Base-by-base conservation (phyloP, 2,797 vertebrate genomes). In the Sebastes wilsoni region DNA sequence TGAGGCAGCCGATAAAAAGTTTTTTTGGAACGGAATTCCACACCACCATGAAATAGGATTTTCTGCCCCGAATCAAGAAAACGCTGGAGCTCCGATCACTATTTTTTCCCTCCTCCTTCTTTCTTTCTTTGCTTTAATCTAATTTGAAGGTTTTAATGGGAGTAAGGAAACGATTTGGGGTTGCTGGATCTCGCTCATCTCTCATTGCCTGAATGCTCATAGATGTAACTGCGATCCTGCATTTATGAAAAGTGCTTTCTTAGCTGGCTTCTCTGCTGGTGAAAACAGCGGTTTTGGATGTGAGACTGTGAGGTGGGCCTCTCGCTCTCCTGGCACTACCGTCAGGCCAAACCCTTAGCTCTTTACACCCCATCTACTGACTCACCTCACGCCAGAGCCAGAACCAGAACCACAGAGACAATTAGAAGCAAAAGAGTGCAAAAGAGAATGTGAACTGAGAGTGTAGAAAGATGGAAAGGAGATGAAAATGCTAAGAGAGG, bases 31-130 rank as follows among this genome's bases (percentile, higher is more conserved):
- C 55, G 14, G 69, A 78, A 77, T 86, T 84, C 86, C 71, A 89
- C 68, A 73, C 88, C 85, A 88, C 93, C 93, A 92, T 93, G 94
- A 95, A 95, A 95, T 92, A 89, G 89, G 94, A 96, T 96, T 95
- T 95, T 95, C 92, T 94, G 93, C 90, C 67, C 86, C 5, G 61
- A 91, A 93, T 93, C 77, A 82, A 83, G 88, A 84, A 88, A 86
- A 92, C 20, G 58, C 65, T 36, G 28, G 20, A 52, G 60, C 74
- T 81, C 74, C 23, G 38, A 86, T 81, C 77, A 14, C 42, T n/a
- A 34, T 54, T 64, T 56, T 56, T 4, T 12, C 68, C 38, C 49
- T 49, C 71, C 34, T 32, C 23, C 56, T 23, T 16, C 14, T 25
- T 54, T 77, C 66, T 72, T 68, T 75, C 65, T 78, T 72, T 30